Evolutionary conservation across 2,113 vertebrate species (phyloP), one percentile per base, ranked within the genome.

Genomic region (Suricata suricatta): DNA sequence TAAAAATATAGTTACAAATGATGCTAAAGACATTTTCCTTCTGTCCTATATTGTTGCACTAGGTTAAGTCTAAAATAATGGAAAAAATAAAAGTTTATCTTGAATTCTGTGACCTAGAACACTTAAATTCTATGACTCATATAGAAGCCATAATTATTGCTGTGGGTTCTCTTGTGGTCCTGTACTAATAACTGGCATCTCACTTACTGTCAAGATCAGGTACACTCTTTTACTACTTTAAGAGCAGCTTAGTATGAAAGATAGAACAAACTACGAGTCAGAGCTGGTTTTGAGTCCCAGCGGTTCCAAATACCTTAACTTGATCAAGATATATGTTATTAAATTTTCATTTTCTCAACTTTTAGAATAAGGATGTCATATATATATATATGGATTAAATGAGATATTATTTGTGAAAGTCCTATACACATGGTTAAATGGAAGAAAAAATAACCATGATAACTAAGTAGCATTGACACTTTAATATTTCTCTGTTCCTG

Each of bases 1-100:
- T 3, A 96, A 27, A 92, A 89, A 86, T n/a, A 87, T 13, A 91
- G 21, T 89, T 44, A 87, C 6, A 25, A 97, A 92, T 33, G n/a
- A 72, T 72, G 41, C 8, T 29, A 21, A 83, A 47, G 4, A 54
- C 11, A 71, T 15, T 80, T 86, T 74, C 68, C 17, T 60, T 94
- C 88, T 81, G 35, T 88, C 90, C 52, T 76, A 27, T 11, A 69
- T 9, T 92, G 5, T 68, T 92, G 5, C 69, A 83, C 25, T 66
- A 23, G 1, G 25, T 17, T 33, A 81, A 81, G 3, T 71, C 64
- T 64, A 89, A 95, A 85, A 68, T 74, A 88, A 90, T 91, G 47
- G 7, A 60, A 81, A 13, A 94, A 68, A 76, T 25, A 11, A 81
- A 81, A 60, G 44, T 90, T 82, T 44, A 86, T 25, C 50, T 29